Conservation (phyloP, 2,113 vertebrate species). For the Halcyon senegalensis region DNA sequence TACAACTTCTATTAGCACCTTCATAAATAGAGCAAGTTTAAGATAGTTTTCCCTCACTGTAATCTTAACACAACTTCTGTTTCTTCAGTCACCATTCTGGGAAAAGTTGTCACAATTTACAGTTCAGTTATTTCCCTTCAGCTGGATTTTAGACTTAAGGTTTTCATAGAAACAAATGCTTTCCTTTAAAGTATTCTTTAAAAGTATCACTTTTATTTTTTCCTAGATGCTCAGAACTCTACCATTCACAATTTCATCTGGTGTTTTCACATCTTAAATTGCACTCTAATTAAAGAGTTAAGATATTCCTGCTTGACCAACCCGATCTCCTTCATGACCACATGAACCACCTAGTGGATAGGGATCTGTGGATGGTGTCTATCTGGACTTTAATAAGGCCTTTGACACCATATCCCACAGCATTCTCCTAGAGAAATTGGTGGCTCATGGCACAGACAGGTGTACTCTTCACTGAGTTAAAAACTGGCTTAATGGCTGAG, state of each 20-base stretch:
- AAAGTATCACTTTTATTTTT: not conserved
- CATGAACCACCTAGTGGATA: too few relatives aligned
- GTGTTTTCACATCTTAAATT: not conserved
- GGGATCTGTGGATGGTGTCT: too few relatives aligned
- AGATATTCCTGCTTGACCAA: not conserved
- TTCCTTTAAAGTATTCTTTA: rapidly evolving
- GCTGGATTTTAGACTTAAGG: not conserved
- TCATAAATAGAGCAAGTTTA: not conserved
- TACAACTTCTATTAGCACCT: not conserved
- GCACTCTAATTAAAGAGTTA: not conserved
- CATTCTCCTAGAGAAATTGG: too few relatives aligned
- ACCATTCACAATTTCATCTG: not conserved
- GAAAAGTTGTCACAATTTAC: not conserved
- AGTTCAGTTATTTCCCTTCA: not conserved
- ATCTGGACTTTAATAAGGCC: too few relatives aligned
- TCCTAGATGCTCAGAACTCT: not conserved
- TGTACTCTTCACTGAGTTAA: too few relatives aligned
- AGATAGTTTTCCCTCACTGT: not conserved
- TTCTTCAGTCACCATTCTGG: not conserved
- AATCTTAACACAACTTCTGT: not conserved
- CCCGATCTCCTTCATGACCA: too few relatives aligned
- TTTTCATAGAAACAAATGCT: not conserved
- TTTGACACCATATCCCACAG: too few relatives aligned
- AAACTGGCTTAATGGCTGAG: too few relatives aligned
- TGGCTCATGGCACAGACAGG: too few relatives aligned